Percentiles rank a stretch among this genome's conserved stretches.
phyloP scores from a whole-genome alignment of 2,113 vertebrate species.

The Zapornia atra region DNA sequence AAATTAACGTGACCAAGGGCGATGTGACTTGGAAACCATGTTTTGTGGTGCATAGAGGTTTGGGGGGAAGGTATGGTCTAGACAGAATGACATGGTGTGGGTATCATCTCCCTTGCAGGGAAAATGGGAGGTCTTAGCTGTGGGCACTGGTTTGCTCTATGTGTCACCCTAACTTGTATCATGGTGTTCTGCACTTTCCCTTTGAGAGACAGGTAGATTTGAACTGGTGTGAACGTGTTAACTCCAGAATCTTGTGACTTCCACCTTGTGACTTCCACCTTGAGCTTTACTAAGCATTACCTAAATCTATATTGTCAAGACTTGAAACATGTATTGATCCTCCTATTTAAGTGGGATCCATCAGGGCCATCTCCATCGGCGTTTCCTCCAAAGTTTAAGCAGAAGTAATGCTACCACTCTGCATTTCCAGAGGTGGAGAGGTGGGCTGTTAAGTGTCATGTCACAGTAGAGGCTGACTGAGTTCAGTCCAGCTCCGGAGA shows the following conservation, averaged over 20 bases:
- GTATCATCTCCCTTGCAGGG: not conserved
- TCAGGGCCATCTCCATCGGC: not conserved
- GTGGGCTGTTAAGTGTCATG: not conserved
- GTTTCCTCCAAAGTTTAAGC: not conserved
- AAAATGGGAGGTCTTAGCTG: not conserved
- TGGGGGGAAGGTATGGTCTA: not conserved
- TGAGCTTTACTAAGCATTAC: not conserved
- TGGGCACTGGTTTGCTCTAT: not conserved
- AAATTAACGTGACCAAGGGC: rapidly evolving
- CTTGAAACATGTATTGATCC: not conserved
- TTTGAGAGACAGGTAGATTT: not conserved
- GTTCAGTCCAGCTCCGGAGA: not conserved
- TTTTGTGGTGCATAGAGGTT: not conserved
- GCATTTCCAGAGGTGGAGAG: not conserved
- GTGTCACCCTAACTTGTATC: not conserved
- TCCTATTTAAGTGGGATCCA: not conserved
- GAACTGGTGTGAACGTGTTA: not conserved
- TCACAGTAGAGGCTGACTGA: not conserved
- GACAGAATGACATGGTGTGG: not conserved
- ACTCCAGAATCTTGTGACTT: not conserved
- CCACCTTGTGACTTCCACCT: not conserved
- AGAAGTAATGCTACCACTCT: not conserved
- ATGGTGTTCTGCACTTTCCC: not conserved
- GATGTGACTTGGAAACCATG: not conserved
- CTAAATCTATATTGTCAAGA: not conserved